Conservation (phyloP, 2,888 invertebrate genomes). For the Leptinotarsa haldemani region DNA sequence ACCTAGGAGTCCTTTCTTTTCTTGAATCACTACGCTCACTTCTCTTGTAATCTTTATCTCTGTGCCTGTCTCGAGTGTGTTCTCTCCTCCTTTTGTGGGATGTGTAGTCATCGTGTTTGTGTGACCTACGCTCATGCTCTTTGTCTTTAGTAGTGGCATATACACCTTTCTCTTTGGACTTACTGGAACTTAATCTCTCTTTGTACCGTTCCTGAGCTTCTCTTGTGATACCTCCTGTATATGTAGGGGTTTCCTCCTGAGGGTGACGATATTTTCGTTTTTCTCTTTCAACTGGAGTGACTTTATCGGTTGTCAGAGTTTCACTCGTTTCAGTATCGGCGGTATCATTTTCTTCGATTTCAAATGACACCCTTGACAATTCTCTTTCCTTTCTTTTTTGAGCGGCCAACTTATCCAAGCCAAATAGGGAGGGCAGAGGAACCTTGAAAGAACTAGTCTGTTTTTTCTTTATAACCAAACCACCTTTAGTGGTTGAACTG, state of each 20-base stretch:
- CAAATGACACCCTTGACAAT: conserved; percentile 74
- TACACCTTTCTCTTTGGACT: conserved; percentile 77
- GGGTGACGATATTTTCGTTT: conserved; percentile 80
- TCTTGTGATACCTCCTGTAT: conserved; percentile 91
- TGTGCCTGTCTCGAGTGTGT: conserved; percentile 61
- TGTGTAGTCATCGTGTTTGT: conserved; percentile 48
- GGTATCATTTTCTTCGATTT: conserved; percentile 66
- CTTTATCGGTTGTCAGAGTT: not conserved
- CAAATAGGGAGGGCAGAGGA: conserved; percentile 81
- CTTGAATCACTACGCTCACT: conserved; percentile 61
- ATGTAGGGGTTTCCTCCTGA: conserved; percentile 91
- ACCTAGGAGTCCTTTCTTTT: conserved; percentile 69
- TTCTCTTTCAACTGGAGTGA: conserved; percentile 57
- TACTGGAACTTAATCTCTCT: conserved; percentile 69
- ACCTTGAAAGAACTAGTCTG: conserved; percentile 75
- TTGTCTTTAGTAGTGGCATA: conserved; percentile 75
- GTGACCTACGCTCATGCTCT: conserved; percentile 32
- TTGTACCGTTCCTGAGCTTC: conserved; percentile 80
- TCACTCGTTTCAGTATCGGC: conserved; percentile 60
- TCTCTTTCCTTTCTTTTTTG: conserved; percentile 74
- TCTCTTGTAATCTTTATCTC: conserved; percentile 52
- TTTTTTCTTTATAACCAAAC: conserved; percentile 80
- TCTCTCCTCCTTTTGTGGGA: conserved; percentile 53
- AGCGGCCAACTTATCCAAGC: conserved; percentile 88
- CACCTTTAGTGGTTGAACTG: conserved; percentile 72